Conservation (phyloP, 1,140 invertebrate species). For the Aphaenogaster floridana region DNA sequence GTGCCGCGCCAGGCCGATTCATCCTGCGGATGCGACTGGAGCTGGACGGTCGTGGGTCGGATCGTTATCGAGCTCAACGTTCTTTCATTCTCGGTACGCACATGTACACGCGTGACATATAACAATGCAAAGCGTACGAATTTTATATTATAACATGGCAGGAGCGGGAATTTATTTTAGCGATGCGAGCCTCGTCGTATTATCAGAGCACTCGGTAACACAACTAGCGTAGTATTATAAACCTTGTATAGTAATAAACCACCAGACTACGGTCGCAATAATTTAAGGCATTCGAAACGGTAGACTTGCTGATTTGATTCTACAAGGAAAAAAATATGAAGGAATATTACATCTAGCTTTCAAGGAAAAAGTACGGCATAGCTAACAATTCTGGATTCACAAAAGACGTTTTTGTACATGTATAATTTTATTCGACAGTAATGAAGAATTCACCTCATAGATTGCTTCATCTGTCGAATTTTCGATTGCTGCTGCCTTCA, state of each 20-base stretch:
- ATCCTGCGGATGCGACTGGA: constrained; percentile 49
- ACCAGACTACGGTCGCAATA: background rate
- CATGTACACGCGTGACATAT: constrained; percentile 21
- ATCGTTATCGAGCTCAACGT: constrained; percentile 67
- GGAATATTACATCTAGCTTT: background rate
- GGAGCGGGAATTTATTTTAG: constrained; percentile 39
- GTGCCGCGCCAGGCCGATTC: constrained; percentile 66
- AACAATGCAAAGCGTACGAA: constrained; percentile 43
- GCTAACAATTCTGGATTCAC: background rate
- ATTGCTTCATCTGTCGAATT: background rate
- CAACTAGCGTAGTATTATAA: background rate
- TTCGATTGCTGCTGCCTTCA: background rate
- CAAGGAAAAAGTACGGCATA: background rate
- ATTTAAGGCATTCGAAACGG: background rate
- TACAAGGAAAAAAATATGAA: background rate
- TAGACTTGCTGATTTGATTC: background rate
- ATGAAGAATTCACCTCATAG: background rate
- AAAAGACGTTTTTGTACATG: background rate
- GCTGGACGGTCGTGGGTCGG: constrained; percentile 43
- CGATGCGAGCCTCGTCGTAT: background rate
- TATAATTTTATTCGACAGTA: background rate
- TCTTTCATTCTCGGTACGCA: constrained; percentile 63
- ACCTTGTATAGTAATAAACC: background rate
- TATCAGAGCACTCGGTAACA: background rate
- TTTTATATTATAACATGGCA: constrained; percentile 32